Conservation (phyloP, 2,888 invertebrate genomes). For the Lysandra coridon region DNA sequence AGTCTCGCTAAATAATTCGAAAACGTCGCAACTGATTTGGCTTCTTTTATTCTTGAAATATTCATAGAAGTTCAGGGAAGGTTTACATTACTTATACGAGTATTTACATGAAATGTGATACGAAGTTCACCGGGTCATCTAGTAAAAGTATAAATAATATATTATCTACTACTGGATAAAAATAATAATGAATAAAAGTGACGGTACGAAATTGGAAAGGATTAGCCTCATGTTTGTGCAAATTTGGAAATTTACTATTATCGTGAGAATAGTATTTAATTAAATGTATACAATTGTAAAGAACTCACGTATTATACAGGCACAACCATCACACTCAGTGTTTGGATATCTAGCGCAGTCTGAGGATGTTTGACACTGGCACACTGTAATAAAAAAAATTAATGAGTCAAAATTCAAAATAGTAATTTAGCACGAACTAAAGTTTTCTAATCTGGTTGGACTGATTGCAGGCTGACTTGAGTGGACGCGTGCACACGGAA, state of each 20-base stretch:
- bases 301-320: slow-evolving; percentile 82
- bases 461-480: no score
- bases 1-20: neutral
- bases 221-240: no score
- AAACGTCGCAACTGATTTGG: neutral
- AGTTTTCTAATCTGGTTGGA: no score
- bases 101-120: no score
- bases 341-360: slow-evolving; percentile 82
- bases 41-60: neutral
- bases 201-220: no score
- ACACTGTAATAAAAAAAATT: slow-evolving; percentile 71
- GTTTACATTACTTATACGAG: neutral
- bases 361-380: slow-evolving; percentile 84
- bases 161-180: no score
- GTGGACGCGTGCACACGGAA: no score
- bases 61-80: neutral
- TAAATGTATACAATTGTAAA: neutral
- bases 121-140: no score
- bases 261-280: no score
- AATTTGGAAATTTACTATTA: no score
- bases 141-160: no score
- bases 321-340: slow-evolving; percentile 85
- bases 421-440: neutral
- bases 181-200: no score
- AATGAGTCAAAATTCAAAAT: neutral